Base-by-base conservation (phyloP, 2,888 invertebrate species). In the Incurvaria masculella region DNA sequence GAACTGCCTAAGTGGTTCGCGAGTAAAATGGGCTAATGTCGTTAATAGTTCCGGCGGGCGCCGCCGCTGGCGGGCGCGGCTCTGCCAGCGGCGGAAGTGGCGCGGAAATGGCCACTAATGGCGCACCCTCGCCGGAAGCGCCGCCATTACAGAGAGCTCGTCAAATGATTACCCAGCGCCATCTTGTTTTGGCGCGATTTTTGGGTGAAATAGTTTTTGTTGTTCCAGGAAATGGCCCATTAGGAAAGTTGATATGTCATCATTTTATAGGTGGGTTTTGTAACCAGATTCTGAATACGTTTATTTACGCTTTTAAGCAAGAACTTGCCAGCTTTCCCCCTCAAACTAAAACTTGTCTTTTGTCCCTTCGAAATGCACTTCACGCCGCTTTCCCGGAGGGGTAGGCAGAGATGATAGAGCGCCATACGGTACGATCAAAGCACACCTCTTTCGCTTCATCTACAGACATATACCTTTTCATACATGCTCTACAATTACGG, bases 21-120 rank as follows among this genome's bases (percentile, higher is more conserved):
- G 33, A 8, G 11, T 11, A 33, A 33, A 33, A 14, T 8, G 23
- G 33, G 11, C 33, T 33, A 33, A 33, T 33, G 33, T n/a, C 33
- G 33, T 33, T 33, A 33, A 33, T 33, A 33, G 33, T 33, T 44
- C 26, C 27, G 33, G 11, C 33, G 11, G 3, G 11, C 33, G 33
- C 33, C 19, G 41, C 20, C 8, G 19, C 41, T 11, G 19, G 14
- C 8, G 11, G 10, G 19, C 21, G 41, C 19, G 41, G 21, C 17
- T 65, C 62, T 63, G 57, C 58, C 54, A 56, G 58, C 63, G 59
- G 61, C 69, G 75, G 75, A 76, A 72, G 71, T 63, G 55, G 58
- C 53, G 64, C 66, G 76, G 75, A 78, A 76, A 76, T 78, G 67
- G 71, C 66, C 72, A 70, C 73, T 78, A 78, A 76, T 76, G 75